Conservation (phyloP, 2,113 vertebrate genomes). For the Cranoglanis bouderius region DNA sequence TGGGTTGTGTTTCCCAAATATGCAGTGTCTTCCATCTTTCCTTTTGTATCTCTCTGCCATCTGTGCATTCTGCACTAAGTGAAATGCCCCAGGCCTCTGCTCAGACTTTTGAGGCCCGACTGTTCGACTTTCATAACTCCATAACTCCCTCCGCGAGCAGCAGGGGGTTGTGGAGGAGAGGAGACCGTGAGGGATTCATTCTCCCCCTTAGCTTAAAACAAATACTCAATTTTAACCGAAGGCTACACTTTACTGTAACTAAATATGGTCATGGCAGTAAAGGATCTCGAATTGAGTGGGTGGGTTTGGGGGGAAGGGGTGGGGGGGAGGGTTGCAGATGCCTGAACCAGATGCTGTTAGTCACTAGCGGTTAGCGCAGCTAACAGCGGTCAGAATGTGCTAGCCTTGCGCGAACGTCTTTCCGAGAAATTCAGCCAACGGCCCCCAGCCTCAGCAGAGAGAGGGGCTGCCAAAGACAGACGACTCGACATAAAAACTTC, state of each 20-base stretch:
- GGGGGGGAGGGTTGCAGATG: constrained; percentile 50
- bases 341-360: constrained; percentile 57
- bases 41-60: neutral
- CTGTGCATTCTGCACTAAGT: constrained; percentile 7
- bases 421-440: constrained; percentile 39
- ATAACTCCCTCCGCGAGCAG: constrained; percentile 7
- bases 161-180: neutral
- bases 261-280: constrained; percentile 34
- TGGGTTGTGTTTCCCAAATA: constrained; percentile 11
- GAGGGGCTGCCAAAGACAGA: constrained; percentile 6
- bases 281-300: constrained; percentile 5
- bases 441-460: constrained; percentile 30
- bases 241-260: constrained; percentile 31
- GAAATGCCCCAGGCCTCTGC: constrained; percentile 10
- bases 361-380: constrained; percentile 58
- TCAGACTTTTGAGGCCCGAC: constrained; percentile 13
- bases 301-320: constrained; percentile 29
- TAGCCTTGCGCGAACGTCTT: constrained; percentile 57
- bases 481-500: constrained; percentile 14
- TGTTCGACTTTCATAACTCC: neutral
- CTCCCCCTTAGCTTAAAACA: constrained; percentile 10
- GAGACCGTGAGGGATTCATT: neutral
- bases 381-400: constrained; percentile 45
- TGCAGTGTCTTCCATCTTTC: neutral
- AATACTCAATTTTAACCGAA: constrained; percentile 28